phyloP scores from a whole-genome alignment of 2,797 vertebrate species.

The Epinephelus coioides region DNA sequence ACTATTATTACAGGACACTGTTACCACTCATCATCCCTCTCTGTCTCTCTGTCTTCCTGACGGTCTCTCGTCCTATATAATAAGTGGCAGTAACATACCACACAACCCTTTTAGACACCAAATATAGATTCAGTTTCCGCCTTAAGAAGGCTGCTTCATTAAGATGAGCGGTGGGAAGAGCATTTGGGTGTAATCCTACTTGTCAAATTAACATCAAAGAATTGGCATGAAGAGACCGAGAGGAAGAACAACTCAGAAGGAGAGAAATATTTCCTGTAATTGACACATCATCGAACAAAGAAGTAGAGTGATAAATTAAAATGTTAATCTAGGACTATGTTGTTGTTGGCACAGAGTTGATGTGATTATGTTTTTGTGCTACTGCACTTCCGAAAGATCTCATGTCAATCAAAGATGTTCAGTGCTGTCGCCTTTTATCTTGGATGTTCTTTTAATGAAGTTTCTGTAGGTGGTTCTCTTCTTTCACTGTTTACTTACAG shows the following conservation, averaged over 20 bases:
- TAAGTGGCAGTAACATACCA: constrained; percentile 54
- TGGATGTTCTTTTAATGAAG: neutral
- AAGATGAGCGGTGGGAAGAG: constrained; percentile 61
- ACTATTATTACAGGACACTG: constrained; percentile 71
- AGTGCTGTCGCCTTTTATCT: neutral
- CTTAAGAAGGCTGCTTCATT: constrained; percentile 78
- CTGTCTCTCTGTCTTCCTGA: constrained; percentile 29
- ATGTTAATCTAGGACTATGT: constrained; percentile 46
- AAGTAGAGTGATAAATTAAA: constrained; percentile 40
- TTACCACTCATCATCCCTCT: constrained; percentile 56
- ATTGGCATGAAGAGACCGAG: constrained; percentile 52
- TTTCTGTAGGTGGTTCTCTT: neutral
- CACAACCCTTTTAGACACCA: constrained; percentile 48
- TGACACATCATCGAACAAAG: constrained; percentile 67
- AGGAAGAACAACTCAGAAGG: constrained; percentile 53
- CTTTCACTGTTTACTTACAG: neutral
- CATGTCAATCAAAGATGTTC: constrained; percentile 29
- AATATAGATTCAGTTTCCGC: constrained; percentile 75
- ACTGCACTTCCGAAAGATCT: constrained; percentile 19
- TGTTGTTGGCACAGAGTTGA: constrained; percentile 38
- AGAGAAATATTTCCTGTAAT: constrained; percentile 61
- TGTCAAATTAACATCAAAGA: constrained; percentile 81
- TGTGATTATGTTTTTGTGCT: neutral
- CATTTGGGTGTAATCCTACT: constrained; percentile 73
- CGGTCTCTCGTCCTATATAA: constrained; percentile 50